phyloP scores from a whole-genome alignment of 2,888 invertebrate genomes.

The Amiota communis region DNA sequence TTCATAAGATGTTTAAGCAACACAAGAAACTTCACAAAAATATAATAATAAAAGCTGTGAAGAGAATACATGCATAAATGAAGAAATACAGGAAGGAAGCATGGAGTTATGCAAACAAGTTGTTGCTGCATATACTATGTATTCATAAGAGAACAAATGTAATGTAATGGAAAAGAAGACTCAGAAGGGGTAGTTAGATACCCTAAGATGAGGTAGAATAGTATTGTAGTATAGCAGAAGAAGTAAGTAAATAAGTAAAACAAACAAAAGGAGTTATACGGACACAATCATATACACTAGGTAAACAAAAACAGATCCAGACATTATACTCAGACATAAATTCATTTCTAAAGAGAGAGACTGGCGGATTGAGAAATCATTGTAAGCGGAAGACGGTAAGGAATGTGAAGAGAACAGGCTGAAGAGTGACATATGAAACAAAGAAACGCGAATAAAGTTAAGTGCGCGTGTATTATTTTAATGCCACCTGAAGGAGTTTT shows the following conservation, averaged over 20 bases:
- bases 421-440: constrained; percentile 42
- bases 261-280: background rate
- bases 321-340: too few relatives aligned
- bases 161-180: constrained; percentile 17
- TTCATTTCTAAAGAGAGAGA: too few relatives aligned
- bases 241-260: constrained; percentile 31
- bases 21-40: too few relatives aligned
- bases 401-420: background rate
- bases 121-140: too few relatives aligned
- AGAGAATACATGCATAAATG: too few relatives aligned
- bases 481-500: constrained; percentile 70
- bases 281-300: background rate
- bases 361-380: too few relatives aligned
- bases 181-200: constrained; percentile 3
- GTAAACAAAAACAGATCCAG: constrained; percentile 17
- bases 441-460: constrained; percentile 67
- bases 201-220: constrained; percentile 33
- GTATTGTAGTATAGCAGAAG: constrained; percentile 11
- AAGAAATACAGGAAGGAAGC: too few relatives aligned
- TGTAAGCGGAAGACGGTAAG: too few relatives aligned
- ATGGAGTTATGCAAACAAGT: too few relatives aligned
- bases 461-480: constrained; percentile 72
- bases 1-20: too few relatives aligned
- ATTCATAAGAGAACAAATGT: too few relatives aligned
- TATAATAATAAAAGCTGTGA: too few relatives aligned